Evolutionary conservation across 2,113 vertebrate species (phyloP), one percentile per base, ranked within the genome.

Genomic region (Dunckerocampus dactyliophorus): DNA sequence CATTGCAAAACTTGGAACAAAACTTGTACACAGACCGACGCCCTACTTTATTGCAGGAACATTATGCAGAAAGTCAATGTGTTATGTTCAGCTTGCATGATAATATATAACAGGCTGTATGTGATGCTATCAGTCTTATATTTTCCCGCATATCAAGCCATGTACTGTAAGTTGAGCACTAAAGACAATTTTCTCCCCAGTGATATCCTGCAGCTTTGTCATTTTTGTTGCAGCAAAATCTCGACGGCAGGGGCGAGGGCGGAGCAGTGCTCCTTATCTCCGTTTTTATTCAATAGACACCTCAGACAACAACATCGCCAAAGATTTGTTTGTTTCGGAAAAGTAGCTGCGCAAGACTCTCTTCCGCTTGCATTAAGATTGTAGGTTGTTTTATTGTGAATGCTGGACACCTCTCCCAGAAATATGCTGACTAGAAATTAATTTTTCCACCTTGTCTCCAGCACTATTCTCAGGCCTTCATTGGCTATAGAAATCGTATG

Each of bases 401-500:
- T 28, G 49, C 21, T 51, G 49, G n/a, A 8, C 20, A 12, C 46
- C 47, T 59, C 72, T 79, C 69, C 68, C 68, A 63, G 64, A 64
- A 78, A 79, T 58, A 80, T 66, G 75, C 82, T 73, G 63, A 81
- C 65, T 80, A 62, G 75, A 65, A 63, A 39, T 57, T 69, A 48
- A 62, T 74, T 55, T 63, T 60, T 49, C 45, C 28, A n/a, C 16
- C 9, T 37, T n/a, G 19, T 65, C 72, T 50, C 37, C 49, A 1
- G 45, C 8, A 59, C 77, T 73, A 63, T 80, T 82, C 74, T 84
- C 52, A 65, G 57, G 17, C 61, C 64, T 73, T 77, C 64, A 51
- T 75, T 72, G 67, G 58, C n/a, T 75, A 75, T 71, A 78, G 74
- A 85, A 84, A 85, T 75, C 81, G 75, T 76, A 79, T 84, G 85